Conservation (phyloP, 2,888 invertebrate genomes). For the Smittia sp. region DNA sequence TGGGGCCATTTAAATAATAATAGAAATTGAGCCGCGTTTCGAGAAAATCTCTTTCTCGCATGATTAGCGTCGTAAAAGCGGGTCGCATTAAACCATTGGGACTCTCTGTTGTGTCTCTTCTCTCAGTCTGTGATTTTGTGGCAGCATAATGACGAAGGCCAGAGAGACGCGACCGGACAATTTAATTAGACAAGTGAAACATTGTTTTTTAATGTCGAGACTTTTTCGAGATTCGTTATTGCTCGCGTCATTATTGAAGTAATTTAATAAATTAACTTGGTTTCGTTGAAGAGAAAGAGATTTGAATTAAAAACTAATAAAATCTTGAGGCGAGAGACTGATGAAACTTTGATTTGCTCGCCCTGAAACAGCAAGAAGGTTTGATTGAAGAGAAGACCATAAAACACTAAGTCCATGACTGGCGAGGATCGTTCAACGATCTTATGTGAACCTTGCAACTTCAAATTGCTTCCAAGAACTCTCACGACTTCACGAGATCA, state of each 20-base stretch:
- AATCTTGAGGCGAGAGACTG: too few relatives aligned
- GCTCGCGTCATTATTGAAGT: constrained; percentile 15
- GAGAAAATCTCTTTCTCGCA: constrained; percentile 19
- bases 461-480: too few relatives aligned
- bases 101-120: constrained; percentile 15
- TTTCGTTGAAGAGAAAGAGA: too few relatives aligned
- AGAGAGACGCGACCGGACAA: not conserved
- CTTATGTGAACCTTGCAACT: too few relatives aligned
- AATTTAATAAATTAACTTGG: not conserved
- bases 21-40: constrained; percentile 1
- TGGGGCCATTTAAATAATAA: constrained; percentile 33
- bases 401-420: too few relatives aligned
- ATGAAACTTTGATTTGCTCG: too few relatives aligned
- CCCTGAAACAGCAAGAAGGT: too few relatives aligned
- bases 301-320: too few relatives aligned
- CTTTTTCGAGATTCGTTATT: not conserved
- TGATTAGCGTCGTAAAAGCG: constrained; percentile 21
- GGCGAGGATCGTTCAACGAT: too few relatives aligned
- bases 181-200: constrained; percentile 27
- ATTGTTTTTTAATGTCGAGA: constrained; percentile 25
- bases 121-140: constrained; percentile 1
- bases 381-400: too few relatives aligned
- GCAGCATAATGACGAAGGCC: constrained; percentile 13
- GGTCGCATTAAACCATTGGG: constrained; percentile 23
- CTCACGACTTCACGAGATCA: too few relatives aligned